phyloP scores from a whole-genome alignment of 2,113 vertebrate genomes.

The Chaetorhynchus papuensis region DNA sequence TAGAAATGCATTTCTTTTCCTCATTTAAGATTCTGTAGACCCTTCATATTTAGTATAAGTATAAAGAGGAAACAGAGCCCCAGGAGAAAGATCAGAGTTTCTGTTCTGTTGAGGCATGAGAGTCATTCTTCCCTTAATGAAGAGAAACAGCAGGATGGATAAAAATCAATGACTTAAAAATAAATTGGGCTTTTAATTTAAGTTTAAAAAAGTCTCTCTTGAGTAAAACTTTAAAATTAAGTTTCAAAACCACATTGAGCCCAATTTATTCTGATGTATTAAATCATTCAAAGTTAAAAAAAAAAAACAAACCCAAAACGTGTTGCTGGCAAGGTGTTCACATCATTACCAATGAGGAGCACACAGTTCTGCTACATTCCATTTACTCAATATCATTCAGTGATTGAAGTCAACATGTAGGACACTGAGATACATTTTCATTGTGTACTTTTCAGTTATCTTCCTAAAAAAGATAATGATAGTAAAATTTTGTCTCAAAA shows the following conservation, averaged over 20 bases:
- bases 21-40: constrained; percentile 14
- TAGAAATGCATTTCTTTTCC: background rate
- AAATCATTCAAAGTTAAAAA: background rate
- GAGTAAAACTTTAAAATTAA: constrained; percentile 1
- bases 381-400: background rate
- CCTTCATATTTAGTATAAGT: constrained; percentile 47
- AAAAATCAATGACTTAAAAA: constrained; percentile 39
- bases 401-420: background rate
- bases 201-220: background rate
- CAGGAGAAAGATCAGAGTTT: constrained; percentile 55
- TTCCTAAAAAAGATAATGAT: background rate
- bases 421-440: background rate
- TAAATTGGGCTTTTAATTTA: constrained; percentile 38
- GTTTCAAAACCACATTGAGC: background rate
- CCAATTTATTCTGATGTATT: background rate
- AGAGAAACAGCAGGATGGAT: constrained; percentile 40
- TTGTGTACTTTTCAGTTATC: background rate
- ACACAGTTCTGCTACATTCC: background rate
- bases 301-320: background rate
- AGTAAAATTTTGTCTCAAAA: background rate
- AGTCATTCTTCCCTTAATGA: constrained; percentile 42
- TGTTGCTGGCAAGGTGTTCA: background rate
- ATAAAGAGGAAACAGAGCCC: constrained; percentile 21
- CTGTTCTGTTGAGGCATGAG: constrained; percentile 16
- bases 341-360: background rate